Conservation (phyloP, 92 coral and sea anemone species). For the Parazoanthus darwini region DNA sequence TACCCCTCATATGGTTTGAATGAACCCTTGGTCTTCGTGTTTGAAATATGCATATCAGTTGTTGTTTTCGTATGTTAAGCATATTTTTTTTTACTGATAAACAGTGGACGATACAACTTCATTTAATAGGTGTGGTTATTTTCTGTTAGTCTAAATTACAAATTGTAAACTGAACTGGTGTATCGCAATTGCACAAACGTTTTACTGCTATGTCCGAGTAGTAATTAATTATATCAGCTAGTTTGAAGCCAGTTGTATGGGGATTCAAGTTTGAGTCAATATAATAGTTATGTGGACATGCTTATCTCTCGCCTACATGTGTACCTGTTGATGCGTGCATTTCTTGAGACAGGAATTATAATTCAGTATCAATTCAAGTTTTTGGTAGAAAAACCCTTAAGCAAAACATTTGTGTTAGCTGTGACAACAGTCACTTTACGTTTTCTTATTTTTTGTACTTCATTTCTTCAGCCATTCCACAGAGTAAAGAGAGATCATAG, state of each 20-base stretch:
- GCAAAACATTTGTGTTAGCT: background rate
- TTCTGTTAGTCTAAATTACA: background rate
- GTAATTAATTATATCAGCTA: background rate
- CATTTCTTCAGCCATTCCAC: constrained; percentile 28
- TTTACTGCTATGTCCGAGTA: background rate
- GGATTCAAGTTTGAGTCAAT: too few relatives aligned
- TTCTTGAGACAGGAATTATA: too few relatives aligned
- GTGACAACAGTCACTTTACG: background rate
- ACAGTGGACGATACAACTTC: background rate
- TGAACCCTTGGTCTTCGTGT: too few relatives aligned
- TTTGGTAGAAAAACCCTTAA: background rate
- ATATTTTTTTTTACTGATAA: too few relatives aligned
- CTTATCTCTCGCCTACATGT: too few relatives aligned
- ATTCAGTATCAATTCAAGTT: too few relatives aligned
- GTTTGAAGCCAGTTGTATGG: too few relatives aligned
- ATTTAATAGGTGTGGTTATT: too few relatives aligned
- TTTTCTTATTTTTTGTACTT: background rate
- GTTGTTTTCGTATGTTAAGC: too few relatives aligned
- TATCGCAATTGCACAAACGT: background rate
- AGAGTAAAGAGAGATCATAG: constrained; percentile 88
- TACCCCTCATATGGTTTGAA: too few relatives aligned
- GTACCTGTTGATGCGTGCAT: too few relatives aligned
- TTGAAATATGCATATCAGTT: too few relatives aligned
- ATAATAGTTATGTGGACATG: background rate
- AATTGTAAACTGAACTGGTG: background rate